Base-by-base conservation (phyloP, 2,888 invertebrate species). In the Pammene fasciana region DNA sequence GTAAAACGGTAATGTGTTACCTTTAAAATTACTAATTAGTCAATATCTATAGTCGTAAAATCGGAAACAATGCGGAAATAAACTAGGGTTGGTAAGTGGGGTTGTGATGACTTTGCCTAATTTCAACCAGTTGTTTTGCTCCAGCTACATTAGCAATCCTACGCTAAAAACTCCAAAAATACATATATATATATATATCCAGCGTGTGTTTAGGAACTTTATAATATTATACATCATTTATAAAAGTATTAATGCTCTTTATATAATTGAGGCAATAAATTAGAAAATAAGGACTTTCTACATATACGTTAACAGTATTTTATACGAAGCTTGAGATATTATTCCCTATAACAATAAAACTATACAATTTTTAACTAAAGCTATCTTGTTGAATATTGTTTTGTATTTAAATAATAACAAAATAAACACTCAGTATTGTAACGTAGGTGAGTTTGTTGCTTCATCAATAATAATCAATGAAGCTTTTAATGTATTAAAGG, bases 211-310 rank as follows among this genome's bases (percentile, higher is more conserved):
- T 56, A 68, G 62, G 16, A 71, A 73, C 71, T 74, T 76, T 80
- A 78, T 75, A 74, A 67, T 75, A 54, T 34, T 76, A 76, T 75
- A 78, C 78, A 79, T 75, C 79, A 76, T 75, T 77, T 75, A 79
- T 75, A 79, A 76, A 75, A 78, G 75, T 68, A 76, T 72, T 67
- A 68, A 72, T 72, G 80, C 80, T 82, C 78, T 81, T 82, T 81
- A 83, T 82, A 76, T 76, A 74, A 82, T 78, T 82, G 78, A 82
- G 86, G 89, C 88, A 89, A 89, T 89, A 90, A 88, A 76, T 86
- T 88, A 71, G 78, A 83, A 83, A 81, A 71, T 81, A 82, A 85
- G 77, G 78, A 78, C 77, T 84, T 85, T 85, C 78, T 83, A 78
- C 77, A 67, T 75, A 73, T 74, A 77, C 77, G 72, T 78, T 81